Base-by-base conservation (phyloP, 1,140 invertebrate species). In the Carcinoscorpius rotundicauda region DNA sequence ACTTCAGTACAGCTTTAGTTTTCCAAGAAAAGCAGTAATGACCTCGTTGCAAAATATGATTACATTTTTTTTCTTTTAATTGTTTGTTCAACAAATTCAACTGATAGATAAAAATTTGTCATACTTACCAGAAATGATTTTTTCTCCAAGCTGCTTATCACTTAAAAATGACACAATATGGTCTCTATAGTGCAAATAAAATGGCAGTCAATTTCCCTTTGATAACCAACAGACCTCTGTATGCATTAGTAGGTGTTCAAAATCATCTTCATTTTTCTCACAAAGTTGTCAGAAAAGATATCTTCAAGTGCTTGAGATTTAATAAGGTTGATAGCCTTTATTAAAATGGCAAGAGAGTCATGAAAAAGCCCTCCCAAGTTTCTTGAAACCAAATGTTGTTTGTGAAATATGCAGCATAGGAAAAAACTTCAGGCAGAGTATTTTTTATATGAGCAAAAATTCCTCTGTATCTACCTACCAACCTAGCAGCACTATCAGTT, bases 401-500 rank as follows among this genome's bases (percentile, higher is more conserved):
- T 59, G 49, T 66, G 60, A 52, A 69, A 60, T 4, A 64, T 59
- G 58, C 64, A 68, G 50, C 64, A 68, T 48, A 69, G 9, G 60
- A 49, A 53, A 70, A 61, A 51, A 66, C 56, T 55, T 64, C n/a
- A 64, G 72, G 70, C 52, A 71, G 66, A 57, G 64, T 65, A 58
- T 74, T 65, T 71, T 75, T 74, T 59, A 75, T 67, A 61, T 67
- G 67, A 51, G 64, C 66, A 52, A 74, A 61, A 65, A 75, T 73
- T 60, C 66, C 68, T 64, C 62, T 68, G 65, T 75, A 69, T 49
- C 68, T 62, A 48, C 70, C 72, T 66, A 69, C 65, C 71, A 73
- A 74, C 53, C 72, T 65, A 61, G 68, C 71, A 70, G 69, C 70
- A 63, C 71, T 71, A 72, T 76, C 73, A 59, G 70, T 75, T 63